Percentiles rank a stretch among this genome's conserved stretches.
Conservation (phyloP, 2,888 invertebrate genomes). For the Phrixothrix hirtus region DNA sequence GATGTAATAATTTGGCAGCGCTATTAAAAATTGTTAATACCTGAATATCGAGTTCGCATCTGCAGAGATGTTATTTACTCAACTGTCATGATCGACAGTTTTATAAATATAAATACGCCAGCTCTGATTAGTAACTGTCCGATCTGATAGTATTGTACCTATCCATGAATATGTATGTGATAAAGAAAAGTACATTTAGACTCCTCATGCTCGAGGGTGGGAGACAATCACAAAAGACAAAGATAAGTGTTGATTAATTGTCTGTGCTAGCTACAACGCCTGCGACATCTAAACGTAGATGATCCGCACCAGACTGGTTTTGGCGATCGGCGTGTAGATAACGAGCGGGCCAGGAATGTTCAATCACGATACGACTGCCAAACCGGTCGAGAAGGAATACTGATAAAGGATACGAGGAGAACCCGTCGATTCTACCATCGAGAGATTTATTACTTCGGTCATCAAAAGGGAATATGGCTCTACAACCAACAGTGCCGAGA, state of each 20-base stretch:
- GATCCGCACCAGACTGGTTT: constrained; percentile 52
- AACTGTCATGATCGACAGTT: no score
- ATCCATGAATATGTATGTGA: constrained; percentile 15
- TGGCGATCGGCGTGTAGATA: constrained; percentile 50
- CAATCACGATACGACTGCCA: constrained; percentile 44
- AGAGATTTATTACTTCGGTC: constrained; percentile 33
- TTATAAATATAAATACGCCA: no score
- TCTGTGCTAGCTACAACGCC: constrained; percentile 35
- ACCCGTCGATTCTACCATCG: constrained; percentile 29
- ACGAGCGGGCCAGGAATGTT: constrained; percentile 47
- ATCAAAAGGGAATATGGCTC: constrained; percentile 28
- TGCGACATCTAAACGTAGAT: constrained; percentile 48
- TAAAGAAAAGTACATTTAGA: constrained; percentile 12
- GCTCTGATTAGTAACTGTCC: constrained; percentile 11
- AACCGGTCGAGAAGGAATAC: constrained; percentile 35
- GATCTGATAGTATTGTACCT: constrained; percentile 12
- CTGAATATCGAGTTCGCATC: no score
- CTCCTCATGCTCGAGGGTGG: constrained; percentile 14
- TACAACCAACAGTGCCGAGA: constrained; percentile 17
- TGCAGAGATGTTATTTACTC: no score
- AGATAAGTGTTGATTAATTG: constrained; percentile 56
- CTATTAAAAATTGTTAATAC: neutral
- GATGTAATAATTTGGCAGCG: neutral
- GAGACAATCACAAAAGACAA: constrained; percentile 39
- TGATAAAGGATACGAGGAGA: constrained; percentile 33